Evolutionary conservation across 2,888 invertebrate species (phyloP), one percentile per base, ranked within the genome.

Genomic region (Spisula subtruncata): DNA sequence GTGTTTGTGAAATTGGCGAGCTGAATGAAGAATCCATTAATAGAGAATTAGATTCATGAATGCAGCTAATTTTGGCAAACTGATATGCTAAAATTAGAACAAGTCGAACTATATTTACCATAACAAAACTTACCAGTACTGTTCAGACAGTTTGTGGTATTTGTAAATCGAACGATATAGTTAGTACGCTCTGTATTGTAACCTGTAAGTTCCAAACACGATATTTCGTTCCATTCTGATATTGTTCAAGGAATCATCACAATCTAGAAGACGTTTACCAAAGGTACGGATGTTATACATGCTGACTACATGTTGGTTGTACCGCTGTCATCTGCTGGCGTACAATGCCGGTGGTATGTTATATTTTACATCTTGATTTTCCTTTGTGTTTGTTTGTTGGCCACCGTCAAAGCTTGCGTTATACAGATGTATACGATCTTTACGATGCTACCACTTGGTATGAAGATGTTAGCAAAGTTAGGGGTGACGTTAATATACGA

Each of bases 391-490:
- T 32, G n/a, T 75, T 35, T 32, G 6, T 75, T 32, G 32, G 75
- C 75, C 75, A 75, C 75, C 75, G 75, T 75, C 75, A 75, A 75
- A 75, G 75, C 32, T 75, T 75, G 60, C 35, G 75, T 75, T 35
- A 75, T 75, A 75, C 75, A 75, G 5, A 1, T 60, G 18, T 66
- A 66, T 66, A 32, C 16, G 32, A 75, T 32, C 14, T 75, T 75
- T 32, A 75, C 35, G 32, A 32, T 16, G 75, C 35, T 35, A 75
- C 75, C 32, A 18, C 32, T 8, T 75, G 75, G 32, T 75, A 35
- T 75, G 32, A 14, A 75, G 14, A 32, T 18, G 32, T 75, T 1
- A 32, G 16, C 29, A 35, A 32, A 32, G 35, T 75, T 35, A 32
- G 16, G 16, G 75, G 16, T 75, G 75, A 75, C 75, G 32, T 32